Evolutionary conservation across 1,140 invertebrate species (phyloP), one percentile per base, ranked within the genome.

Genomic region (Leptestheria dahalacensis): DNA sequence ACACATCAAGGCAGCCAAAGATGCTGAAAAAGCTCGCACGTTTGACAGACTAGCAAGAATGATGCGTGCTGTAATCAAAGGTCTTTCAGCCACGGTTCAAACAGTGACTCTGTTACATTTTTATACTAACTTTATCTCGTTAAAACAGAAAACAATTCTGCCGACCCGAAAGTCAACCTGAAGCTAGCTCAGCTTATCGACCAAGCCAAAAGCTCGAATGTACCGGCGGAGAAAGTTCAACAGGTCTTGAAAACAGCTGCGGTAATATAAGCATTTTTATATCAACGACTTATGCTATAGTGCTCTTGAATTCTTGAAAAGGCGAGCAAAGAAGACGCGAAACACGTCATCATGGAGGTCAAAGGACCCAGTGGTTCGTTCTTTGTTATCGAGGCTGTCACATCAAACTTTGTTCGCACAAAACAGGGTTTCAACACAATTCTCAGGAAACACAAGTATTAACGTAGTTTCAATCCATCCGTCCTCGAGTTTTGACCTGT

Each of bases 1-100:
- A 47, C 70, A 73, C 48, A 65, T 65, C 0, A 74, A 74, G 67
- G 64, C 57, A 20, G 65, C 66, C 0, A 73, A 73, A 61, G 72
- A 74, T 64, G 49, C 47, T 29, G 51, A 68, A 52, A 71, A 64
- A 64, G 28, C 60, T 12, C 26, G 18, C 15, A 57, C 51, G n/a
- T 61, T 59, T 21, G 41, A 62, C 3, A 15, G 26, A 15, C 20
- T 64, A 20, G 41, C 24, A 21, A 29, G 11, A 20, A 47, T 23
- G 25, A 59, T 61, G 46, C 24, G 53, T 15, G 53, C 20, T 2
- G 53, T 18, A 12, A 48, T 58, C 3, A 47, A 23, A 41, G 28
- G 56, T 58, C 46, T 2, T 18, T 50, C n/a, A 50, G 41, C 41
- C 41, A 11, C n/a, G 11, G 41, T 47, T 47, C 41, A 47, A n/a